Base-by-base conservation (phyloP, 2,113 vertebrate species). In the Synodontis membranacea region DNA sequence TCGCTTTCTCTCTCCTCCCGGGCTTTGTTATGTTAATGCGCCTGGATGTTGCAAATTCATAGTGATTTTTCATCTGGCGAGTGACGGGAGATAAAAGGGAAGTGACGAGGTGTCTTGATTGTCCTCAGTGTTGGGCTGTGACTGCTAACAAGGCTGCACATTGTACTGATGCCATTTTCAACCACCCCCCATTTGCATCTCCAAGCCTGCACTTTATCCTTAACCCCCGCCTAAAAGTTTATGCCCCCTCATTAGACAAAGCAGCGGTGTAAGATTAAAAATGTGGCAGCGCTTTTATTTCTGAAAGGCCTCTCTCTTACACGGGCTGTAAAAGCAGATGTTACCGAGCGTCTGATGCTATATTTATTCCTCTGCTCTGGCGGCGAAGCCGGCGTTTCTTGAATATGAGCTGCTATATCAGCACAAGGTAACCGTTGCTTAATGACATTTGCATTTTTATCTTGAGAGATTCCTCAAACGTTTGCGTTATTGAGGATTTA, bases 11-110 rank as follows among this genome's bases (percentile, higher is more conserved):
- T 95, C 96, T 96, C 96, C 95, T 95, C 93, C 85, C 93, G 95
- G 96, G 96, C 97, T 99, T 99, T 99, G 97, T 99, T 98, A 99
- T 99, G 97, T 96, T 97, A 99, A 99, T 99, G 96, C 94, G 88
- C 95, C 95, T 96, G 96, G 97, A 98, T 97, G 97, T 97, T 96
- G 96, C 96, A 96, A 97, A 97, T 98, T 97, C 97, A 95, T 96
- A 96, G 97, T 97, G 97, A 97, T 95, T 95, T 94, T 93, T 96
- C 96, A 96, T 98, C 97, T 96, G 97, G 95, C 94, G 95, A 86
- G 96, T 96, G 97, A 97, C 96, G 96, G 97, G 97, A 97, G 97
- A 98, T 98, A 97, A 97, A 95, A 96, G 93, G 91, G 96, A 96
- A 96, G 96, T 97, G 97, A 98, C 97, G 97, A 98, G 97, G 97